Evolutionary conservation across 2,888 invertebrate genomes (phyloP), one percentile per base, ranked within the genome.

Genomic region (Sarcophaga carnaria): DNA sequence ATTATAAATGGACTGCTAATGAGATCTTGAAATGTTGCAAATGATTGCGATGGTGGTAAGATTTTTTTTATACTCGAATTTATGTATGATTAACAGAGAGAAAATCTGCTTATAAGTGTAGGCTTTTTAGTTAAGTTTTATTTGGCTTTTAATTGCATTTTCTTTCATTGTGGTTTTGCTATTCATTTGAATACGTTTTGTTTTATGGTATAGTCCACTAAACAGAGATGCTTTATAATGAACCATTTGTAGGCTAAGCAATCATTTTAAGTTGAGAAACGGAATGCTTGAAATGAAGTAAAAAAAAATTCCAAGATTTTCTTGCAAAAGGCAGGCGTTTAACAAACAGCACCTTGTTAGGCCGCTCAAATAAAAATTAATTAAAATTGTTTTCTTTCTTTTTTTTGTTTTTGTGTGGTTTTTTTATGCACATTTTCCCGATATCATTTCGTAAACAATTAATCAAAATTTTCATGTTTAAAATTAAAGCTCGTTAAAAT

Each of bases 401-500:
- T 1, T 49, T 49, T 14, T 14, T n/a, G n/a, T 49, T 2, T 0
- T 49, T 14, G 4, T 22, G 22, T 22, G 22, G 22, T 1, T 22
- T 17, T 4, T 54, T 11, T 17, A 54, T 54, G 17, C 12, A 54
- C 54, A 54, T 54, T 54, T 54, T 69, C 22, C 11, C 62, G 77
- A 25, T 83, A 78, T 78, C 72, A 74, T 74, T 86, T 66, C 49
- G 47, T 63, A 70, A 84, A 80, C 87, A 87, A 87, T 87, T 87
- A 84, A 84, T 87, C 81, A 87, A 87, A 87, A 87, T 82, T 71
- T 76, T 77, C 71, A 79, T 87, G 76, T 76, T 79, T 81, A 64
- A 84, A 87, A 87, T 84, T 87, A 87, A 87, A 82, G 81, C 84
- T 84, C 81, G 84, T 87, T 87, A 84, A 84, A 87, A 82, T 87